Percentiles rank a stretch among this genome's conserved stretches.
Evolutionary conservation across 2,888 invertebrate species (phyloP).

Genomic region (Neoascia interrupta): DNA sequence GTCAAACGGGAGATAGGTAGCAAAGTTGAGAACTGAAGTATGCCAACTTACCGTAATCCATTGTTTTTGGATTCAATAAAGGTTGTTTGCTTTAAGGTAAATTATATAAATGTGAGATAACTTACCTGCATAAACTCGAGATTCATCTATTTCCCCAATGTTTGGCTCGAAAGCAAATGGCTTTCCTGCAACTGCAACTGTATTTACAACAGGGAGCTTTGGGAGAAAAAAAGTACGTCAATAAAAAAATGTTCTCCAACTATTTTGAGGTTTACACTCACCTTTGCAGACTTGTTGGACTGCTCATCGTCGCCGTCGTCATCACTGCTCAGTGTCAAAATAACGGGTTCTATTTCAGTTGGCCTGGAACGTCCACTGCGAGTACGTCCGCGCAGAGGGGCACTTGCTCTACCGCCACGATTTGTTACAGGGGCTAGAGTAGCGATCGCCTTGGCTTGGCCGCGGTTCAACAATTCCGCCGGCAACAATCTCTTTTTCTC

Average conservation of each 20-base stretch:
- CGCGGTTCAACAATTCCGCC: slow-evolving; percentile 54
- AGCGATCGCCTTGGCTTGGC: slow-evolving; percentile 66
- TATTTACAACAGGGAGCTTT: slow-evolving; percentile 65
- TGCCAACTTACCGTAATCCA: no score
- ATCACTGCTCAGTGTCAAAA: slow-evolving; percentile 86
- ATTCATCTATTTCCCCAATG: slow-evolving; percentile 76
- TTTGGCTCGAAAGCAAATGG: slow-evolving; percentile 76
- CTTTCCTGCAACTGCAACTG: slow-evolving; percentile 67
- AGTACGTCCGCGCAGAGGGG: slow-evolving; percentile 76
- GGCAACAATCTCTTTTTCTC: slow-evolving; percentile 71
- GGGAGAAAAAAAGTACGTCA: neutral
- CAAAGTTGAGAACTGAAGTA: no score
- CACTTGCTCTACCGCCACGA: slow-evolving; percentile 71
- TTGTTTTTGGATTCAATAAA: no score
- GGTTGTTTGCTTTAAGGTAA: no score
- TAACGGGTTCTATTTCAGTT: slow-evolving; percentile 85
- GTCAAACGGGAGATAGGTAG: no score
- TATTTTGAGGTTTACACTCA: slow-evolving; percentile 59
- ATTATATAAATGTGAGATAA: no score
- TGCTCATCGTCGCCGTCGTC: slow-evolving; percentile 82
- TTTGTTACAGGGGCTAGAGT: slow-evolving; percentile 60
- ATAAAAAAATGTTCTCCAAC: neutral
- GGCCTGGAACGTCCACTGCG: slow-evolving; percentile 79
- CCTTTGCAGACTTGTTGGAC: slow-evolving; percentile 73
- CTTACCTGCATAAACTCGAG: slow-evolving; percentile 75